Base-by-base conservation (phyloP, 2,113 vertebrate genomes). In the Oncorhynchus kisutch region DNA sequence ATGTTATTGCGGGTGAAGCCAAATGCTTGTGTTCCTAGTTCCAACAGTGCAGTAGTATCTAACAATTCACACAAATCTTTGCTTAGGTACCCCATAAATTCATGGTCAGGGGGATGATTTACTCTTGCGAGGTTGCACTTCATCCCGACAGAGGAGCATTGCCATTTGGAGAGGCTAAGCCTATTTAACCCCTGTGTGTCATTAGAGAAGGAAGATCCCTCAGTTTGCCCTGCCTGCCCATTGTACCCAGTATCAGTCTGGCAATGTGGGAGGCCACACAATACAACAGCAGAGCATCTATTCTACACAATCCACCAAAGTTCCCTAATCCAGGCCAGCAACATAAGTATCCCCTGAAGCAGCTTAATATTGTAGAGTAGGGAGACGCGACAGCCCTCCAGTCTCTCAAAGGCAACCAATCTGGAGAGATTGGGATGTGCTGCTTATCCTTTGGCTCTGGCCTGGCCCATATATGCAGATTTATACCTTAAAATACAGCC, bases 281-380 rank as follows among this genome's bases (percentile, higher is more conserved):
- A 80, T 64, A 79, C 80, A 82, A 31, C 74, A 81, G 39, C 39
- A 45, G 9, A 45, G 39, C 39, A 45, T 45, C 39, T 11, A 71
- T 82, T 86, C 77, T 67, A 70, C 69, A 78, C 75, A 84, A 86
- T 79, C 82, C 80, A 82, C 45, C 71, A 75, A 79, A 81, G 60
- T 84, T 78, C 78, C 31, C 64, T 88, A 89, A 91, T 90, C 85
- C 86, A 79, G 76, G 39, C 24, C 62, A 72, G 72, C 20, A 67
- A 77, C 64, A 77, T 67, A 74, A 68, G 73, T 76, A 80, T 77
- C 57, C 60, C 54, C 79, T 66, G 86, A 91, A 90, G 85, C 86
- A 77, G 86, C 88, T 92, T 90, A 90, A 85, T 87, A 79, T 88
- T 69, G 66, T 18, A 84, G 60, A 20, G 27, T n/a, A 73, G 67